phyloP scores from a whole-genome alignment of 1,140 invertebrate genomes.

The Heliothis virescens region DNA sequence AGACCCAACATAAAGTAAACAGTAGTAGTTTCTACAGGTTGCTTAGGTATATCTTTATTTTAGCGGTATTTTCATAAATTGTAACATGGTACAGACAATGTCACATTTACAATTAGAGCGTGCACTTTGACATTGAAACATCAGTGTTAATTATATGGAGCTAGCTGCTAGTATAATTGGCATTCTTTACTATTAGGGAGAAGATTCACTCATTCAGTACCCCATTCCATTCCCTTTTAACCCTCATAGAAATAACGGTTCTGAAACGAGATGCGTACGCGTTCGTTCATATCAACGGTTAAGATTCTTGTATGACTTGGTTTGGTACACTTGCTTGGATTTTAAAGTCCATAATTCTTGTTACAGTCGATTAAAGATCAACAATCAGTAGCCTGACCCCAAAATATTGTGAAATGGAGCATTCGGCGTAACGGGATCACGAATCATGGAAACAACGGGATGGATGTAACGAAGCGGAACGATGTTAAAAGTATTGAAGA shows the following conservation, averaged over 20 bases:
- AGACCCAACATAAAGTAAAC: no score
- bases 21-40: no score
- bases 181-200: no score
- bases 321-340: no score
- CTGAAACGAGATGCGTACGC: no score
- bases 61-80: no score
- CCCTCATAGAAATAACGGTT: no score
- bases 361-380: neutral
- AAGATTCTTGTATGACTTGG: no score
- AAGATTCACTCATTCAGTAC: no score
- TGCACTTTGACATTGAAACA: neutral
- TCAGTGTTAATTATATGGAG: neutral
- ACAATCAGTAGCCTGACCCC: neutral
- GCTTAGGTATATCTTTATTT: no score
- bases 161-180: neutral
- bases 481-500: conserved; percentile 49
- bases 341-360: neutral
- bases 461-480: conserved; percentile 49
- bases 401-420: conserved; percentile 22
- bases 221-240: no score
- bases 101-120: neutral
- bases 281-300: no score
- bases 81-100: neutral
- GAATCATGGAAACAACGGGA: conserved; percentile 54
- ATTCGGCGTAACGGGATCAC: conserved; percentile 24